Conservation (phyloP, 2,888 invertebrate genomes). For the Aphodius granarius region DNA sequence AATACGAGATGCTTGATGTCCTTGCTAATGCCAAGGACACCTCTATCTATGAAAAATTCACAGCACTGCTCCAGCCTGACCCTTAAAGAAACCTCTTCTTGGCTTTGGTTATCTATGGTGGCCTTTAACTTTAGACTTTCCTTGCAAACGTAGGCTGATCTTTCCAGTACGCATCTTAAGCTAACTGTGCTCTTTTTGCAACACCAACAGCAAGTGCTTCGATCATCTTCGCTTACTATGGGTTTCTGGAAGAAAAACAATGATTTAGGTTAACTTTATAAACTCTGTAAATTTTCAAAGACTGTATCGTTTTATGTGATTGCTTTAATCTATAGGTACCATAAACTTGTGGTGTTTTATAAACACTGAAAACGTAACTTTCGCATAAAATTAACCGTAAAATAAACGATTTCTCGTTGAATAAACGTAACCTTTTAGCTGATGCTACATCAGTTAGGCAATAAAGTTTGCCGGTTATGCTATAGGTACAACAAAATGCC, state of each 20-base stretch:
- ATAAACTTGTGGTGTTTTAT: not conserved
- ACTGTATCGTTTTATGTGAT: no score
- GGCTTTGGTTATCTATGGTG: conserved; percentile 68
- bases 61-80: conserved; percentile 62
- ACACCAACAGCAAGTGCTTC: conserved; percentile 71
- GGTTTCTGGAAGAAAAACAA: conserved; percentile 65
- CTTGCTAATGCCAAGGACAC: conserved; percentile 71
- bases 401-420: not conserved
- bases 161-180: conserved; percentile 67
- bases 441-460: not conserved
- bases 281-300: no score
- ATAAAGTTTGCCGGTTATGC: not conserved
- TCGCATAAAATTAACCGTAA: not conserved
- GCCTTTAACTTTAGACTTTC: conserved; percentile 70
- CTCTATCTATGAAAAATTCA: conserved; percentile 75
- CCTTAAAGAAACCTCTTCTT: conserved; percentile 48
- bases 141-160: conserved; percentile 75
- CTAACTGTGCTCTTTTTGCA: conserved; percentile 70
- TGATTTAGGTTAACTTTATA: no score
- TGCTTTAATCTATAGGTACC: no score
- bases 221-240: conserved; percentile 64
- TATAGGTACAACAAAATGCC: not conserved
- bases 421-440: not conserved
- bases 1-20: conserved; percentile 69
- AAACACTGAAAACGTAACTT: not conserved